A percentile compares a stretch with the other conserved stretches of the same genome.
phyloP scores from a whole-genome alignment of 1,140 invertebrate species.

The Drosophila ercepeae region DNA sequence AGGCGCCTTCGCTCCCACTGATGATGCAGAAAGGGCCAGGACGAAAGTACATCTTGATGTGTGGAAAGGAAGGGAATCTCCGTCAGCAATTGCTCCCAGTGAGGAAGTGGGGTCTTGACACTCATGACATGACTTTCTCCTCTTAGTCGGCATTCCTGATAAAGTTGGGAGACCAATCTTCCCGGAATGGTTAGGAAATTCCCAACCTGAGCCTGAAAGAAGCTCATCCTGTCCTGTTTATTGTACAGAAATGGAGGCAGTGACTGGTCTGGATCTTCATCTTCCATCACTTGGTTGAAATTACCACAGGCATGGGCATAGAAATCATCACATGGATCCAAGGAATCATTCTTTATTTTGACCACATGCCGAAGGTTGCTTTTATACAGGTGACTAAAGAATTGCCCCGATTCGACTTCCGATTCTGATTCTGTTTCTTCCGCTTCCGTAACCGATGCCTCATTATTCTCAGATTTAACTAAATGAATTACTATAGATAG shows the following conservation, averaged over 20 bases:
- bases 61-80: constrained; percentile 55
- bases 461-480: constrained; percentile 11
- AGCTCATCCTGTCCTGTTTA: constrained; percentile 68
- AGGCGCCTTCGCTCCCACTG: constrained; percentile 56
- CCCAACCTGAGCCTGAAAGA: constrained; percentile 50
- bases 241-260: constrained; percentile 71
- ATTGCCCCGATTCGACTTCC: constrained; percentile 25
- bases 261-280: constrained; percentile 36
- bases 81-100: constrained; percentile 46
- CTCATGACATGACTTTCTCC: not conserved
- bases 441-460: not conserved
- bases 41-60: constrained; percentile 21
- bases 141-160: constrained; percentile 48
- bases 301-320: constrained; percentile 75
- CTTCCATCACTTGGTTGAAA: constrained; percentile 3
- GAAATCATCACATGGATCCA: constrained; percentile 68
- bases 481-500: constrained; percentile 14
- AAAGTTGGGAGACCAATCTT: constrained; percentile 46
- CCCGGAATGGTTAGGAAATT: constrained; percentile 61
- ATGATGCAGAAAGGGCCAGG: constrained; percentile 63
- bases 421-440: constrained; percentile 8
- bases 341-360: constrained; percentile 44
- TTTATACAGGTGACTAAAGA: constrained; percentile 62
- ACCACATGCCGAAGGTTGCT: constrained; percentile 52
- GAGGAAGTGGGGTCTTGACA: not conserved